Evolutionary conservation across 2,113 vertebrate species (phyloP).

Genomic region (Callipepla californica): DNA sequence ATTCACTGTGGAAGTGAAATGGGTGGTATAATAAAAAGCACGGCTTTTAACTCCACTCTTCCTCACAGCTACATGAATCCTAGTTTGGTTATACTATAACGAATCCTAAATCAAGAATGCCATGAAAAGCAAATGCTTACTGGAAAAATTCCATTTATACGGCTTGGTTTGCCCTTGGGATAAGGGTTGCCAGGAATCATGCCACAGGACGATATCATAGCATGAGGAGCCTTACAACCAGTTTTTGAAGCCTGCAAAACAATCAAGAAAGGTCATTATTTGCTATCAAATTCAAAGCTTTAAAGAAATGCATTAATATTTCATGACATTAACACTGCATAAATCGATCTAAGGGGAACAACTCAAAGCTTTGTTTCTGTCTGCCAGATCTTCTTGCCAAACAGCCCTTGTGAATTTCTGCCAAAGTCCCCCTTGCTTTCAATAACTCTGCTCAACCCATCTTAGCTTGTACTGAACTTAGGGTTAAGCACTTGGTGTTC

Average conservation of each 20-base stretch:
- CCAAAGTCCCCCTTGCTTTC: background rate
- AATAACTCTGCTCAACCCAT: background rate
- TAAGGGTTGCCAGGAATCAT: conserved; percentile 98
- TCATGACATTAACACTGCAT: background rate
- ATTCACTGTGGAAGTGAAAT: background rate
- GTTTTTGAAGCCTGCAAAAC: conserved; percentile 91
- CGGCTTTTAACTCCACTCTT: background rate
- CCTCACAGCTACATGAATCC: background rate
- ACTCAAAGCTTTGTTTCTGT: background rate
- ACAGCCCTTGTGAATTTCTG: background rate
- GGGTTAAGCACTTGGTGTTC: background rate
- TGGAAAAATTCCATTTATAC: conserved; percentile 92
- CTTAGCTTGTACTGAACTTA: background rate
- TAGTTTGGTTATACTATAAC: background rate
- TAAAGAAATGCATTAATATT: background rate
- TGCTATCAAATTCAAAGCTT: background rate
- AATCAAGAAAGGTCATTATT: background rate
- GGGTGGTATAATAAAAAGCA: background rate
- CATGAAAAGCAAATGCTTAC: conserved; percentile 79
- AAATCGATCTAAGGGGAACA: background rate
- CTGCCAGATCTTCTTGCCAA: background rate
- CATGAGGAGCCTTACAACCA: conserved; percentile 96
- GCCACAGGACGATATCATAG: conserved; percentile 98
- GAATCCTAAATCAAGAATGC: background rate
- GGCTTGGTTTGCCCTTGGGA: conserved; percentile 96